Evolutionary conservation across 2,888 invertebrate genomes (phyloP).

Genomic region (Serrognathus titanus): DNA sequence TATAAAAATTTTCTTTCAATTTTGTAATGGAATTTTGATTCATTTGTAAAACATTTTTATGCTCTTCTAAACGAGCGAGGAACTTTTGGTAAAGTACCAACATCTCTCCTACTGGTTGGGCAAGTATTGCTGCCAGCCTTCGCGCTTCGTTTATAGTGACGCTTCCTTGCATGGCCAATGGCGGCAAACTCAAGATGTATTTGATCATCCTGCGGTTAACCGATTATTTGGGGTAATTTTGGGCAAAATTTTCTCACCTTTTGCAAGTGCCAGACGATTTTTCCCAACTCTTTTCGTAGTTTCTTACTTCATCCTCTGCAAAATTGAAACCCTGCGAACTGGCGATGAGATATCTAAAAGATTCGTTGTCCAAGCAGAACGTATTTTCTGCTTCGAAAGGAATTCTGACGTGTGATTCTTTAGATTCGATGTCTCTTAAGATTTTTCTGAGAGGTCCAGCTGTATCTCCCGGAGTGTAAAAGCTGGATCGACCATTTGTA

Average conservation of each 20-base stretch:
- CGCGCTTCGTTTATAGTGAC: constrained; percentile 40
- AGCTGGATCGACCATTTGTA: constrained; percentile 35
- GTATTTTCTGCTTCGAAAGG: constrained; percentile 33
- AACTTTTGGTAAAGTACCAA: constrained; percentile 36
- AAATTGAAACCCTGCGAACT: constrained; percentile 29
- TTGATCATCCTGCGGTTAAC: constrained; percentile 10
- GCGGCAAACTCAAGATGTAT: constrained; percentile 25
- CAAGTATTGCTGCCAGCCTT: constrained; percentile 36
- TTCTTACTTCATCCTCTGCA: constrained; percentile 14
- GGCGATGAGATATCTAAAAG: constrained; percentile 38
- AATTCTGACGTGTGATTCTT: constrained; percentile 30
- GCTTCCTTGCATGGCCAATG: constrained; percentile 38
- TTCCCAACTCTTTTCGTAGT: constrained; percentile 30
- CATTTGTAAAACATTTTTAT: constrained; percentile 11
- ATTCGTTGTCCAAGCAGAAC: constrained; percentile 43
- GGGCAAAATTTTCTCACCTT: constrained; percentile 4
- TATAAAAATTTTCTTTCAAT: constrained; percentile 11
- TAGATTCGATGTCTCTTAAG: constrained; percentile 27
- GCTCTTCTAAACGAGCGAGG: constrained; percentile 1
- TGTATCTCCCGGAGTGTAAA: constrained; percentile 39
- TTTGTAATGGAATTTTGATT: constrained; percentile 13
- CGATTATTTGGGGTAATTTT: too few relatives aligned
- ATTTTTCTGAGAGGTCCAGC: constrained; percentile 29
- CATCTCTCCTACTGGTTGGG: constrained; percentile 43
- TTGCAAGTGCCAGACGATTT: constrained; percentile 21